These are phyloP conservation scores for Nomada flava DNA, from an alignment of 2,888 invertebrate genomes.

Conservation along the genomic window DNA sequence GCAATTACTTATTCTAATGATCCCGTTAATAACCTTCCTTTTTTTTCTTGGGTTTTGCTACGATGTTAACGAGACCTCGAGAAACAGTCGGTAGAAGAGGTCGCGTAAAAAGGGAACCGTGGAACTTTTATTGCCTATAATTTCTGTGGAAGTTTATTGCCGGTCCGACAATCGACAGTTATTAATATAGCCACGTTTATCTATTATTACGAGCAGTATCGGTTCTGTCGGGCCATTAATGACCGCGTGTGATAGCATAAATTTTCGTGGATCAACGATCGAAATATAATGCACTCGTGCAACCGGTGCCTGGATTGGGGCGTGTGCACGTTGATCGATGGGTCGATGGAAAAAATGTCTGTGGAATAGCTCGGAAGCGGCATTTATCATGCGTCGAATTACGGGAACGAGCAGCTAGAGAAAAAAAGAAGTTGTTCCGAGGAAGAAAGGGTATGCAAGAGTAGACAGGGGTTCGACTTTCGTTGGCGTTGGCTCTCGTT, in stretches of 20 bases:
- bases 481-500: conserved; percentile 3
- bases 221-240: conserved; percentile 35
- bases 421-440: neutral
- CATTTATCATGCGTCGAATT: conserved; percentile 43
- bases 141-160: conserved; percentile 45
- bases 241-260: conserved; percentile 31
- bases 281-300: neutral
- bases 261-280: conserved; percentile 32
- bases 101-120: conserved; percentile 31
- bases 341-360: conserved; percentile 6
- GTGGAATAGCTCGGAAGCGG: conserved; percentile 11
- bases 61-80: conserved; percentile 39
- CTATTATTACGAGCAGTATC: conserved; percentile 47
- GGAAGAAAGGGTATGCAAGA: neutral
- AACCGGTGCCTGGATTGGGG: neutral
- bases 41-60: neutral
- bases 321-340: conserved; percentile 22
- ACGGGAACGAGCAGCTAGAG: neutral
- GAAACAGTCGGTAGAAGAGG: conserved; percentile 3
- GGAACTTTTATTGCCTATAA: conserved; percentile 43
- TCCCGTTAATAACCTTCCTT: neutral
- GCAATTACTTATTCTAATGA: neutral
- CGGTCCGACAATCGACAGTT: conserved; percentile 44
- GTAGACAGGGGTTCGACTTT: neutral
- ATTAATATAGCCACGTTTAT: conserved; percentile 52